Conservation (phyloP, 2,797 vertebrate species). For the Tamandua tetradactyla region DNA sequence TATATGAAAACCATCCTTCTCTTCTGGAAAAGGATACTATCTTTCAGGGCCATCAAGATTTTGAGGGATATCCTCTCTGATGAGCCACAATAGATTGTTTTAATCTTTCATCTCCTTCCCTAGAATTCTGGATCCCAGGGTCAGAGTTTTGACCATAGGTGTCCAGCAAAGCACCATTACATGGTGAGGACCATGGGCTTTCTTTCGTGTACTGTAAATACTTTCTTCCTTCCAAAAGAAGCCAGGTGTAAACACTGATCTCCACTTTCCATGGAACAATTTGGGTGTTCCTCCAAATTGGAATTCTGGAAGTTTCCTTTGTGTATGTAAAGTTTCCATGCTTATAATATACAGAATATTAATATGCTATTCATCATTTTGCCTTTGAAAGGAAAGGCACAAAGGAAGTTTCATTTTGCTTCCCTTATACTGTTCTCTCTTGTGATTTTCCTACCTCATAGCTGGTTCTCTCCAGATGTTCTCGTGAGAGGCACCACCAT, state of each 20-base stretch:
- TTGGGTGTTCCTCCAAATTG: neutral
- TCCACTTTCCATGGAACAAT: neutral
- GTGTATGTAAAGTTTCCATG: neutral
- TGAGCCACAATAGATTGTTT: neutral
- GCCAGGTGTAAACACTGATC: neutral
- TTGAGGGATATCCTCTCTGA: neutral
- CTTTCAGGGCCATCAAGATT: neutral
- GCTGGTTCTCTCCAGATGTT: neutral
- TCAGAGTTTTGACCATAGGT: neutral
- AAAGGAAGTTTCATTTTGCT: neutral
- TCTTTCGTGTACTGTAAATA: neutral
- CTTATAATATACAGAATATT: neutral
- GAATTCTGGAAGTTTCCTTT: slow-evolving; percentile 43
- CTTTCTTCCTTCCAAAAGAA: neutral
- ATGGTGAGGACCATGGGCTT: neutral
- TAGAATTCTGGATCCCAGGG: neutral
- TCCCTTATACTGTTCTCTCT: neutral
- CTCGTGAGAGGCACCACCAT: neutral
- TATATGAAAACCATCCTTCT: neutral
- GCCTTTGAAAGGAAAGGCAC: neutral
- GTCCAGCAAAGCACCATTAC: neutral
- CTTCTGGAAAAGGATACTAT: neutral
- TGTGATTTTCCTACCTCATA: neutral
- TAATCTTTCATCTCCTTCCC: neutral
- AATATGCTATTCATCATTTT: neutral